A percentile compares a stretch with the other conserved stretches of the same genome.
These are phyloP conservation scores for Ammospiza caudacuta DNA, from an alignment of 2,113 vertebrate species.

Conservation along the genomic window DNA sequence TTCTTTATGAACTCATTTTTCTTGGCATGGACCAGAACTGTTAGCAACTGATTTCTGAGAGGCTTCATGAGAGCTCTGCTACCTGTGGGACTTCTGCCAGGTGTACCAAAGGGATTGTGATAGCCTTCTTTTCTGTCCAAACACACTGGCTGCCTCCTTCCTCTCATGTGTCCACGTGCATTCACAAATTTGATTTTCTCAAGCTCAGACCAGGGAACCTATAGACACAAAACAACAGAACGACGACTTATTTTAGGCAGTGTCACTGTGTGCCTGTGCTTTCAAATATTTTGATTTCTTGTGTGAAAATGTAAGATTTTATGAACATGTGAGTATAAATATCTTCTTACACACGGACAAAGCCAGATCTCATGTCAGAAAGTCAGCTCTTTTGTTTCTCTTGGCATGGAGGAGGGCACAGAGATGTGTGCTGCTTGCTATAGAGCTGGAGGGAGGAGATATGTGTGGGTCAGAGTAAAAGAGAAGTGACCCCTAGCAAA, in stretches of 20 bases:
- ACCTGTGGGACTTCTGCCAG: not conserved
- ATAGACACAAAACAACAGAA: not conserved
- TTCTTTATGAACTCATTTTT: not conserved
- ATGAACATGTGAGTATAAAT: not conserved
- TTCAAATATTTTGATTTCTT: not conserved
- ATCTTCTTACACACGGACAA: not conserved
- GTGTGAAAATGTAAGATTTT: conserved; percentile 27
- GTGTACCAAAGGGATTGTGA: not conserved
- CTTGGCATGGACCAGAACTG: not conserved
- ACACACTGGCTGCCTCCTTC: not conserved
- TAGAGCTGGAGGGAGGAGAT: not conserved
- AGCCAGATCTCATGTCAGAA: not conserved
- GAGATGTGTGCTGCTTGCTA: not conserved
- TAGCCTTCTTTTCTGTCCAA: not conserved
- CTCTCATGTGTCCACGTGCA: not conserved
- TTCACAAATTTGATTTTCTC: not conserved
- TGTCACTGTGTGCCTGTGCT: not conserved
- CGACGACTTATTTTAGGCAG: not conserved
- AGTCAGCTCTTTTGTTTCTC: not conserved
- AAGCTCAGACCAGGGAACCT: not conserved
- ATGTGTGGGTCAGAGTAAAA: not conserved
- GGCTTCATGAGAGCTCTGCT: not conserved
- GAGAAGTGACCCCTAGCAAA: not conserved
- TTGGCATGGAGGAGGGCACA: not conserved
- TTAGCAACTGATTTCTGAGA: not conserved